Base-by-base conservation (phyloP, 2,113 vertebrate species). In the Asarcornis scutulata region DNA sequence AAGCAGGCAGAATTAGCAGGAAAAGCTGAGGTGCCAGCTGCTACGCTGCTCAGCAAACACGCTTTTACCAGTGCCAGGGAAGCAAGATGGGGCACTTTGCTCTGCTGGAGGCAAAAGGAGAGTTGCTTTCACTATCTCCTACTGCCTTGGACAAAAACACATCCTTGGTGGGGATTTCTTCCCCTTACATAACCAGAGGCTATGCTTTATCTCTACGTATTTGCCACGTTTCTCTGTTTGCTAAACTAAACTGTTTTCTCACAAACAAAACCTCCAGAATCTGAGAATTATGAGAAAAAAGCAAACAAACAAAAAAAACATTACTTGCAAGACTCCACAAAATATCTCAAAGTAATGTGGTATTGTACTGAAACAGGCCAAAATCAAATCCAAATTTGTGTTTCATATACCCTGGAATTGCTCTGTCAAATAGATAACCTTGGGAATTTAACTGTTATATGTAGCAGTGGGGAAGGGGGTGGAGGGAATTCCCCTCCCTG, bases 21-120 rank as follows among this genome's bases (percentile, higher is more conserved):
- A 88, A 90, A 86, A 85, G 26, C 93, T 63, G 25, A 59, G 36
- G 32, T 85, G 71, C 60, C 91, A 96, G 95, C 86, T 95, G 91
- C 92, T 86, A 80, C 0, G 0, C 50, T 75, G 62, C 89, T 81
- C 81, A 63, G 17, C 48, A 91, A 94, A 87, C 31, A 75, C 59
- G 46, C 32, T 0, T 86, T 52, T 50, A 85, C 63, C 44, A 64
- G 44, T 79, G 90, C 38, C 85, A 93, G 75, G 56, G 77, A 96
- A 91, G 66, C 27, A 2, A 94, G 79, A 73, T 40, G 34, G 8
- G 34, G 83, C 79, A 55, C 53, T 78, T 71, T 12, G 69, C 91
- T 80, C 72, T 22, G 16, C 76, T 1, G 0, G 59, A 60, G 94
- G 86, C 76, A 88, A 48, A 36, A 92, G 50, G 59, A 76, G 80